These are phyloP conservation scores for Lepilemur septentrionalis DNA, from an alignment of 2,797 vertebrate species.

Conservation along the genomic window DNA sequence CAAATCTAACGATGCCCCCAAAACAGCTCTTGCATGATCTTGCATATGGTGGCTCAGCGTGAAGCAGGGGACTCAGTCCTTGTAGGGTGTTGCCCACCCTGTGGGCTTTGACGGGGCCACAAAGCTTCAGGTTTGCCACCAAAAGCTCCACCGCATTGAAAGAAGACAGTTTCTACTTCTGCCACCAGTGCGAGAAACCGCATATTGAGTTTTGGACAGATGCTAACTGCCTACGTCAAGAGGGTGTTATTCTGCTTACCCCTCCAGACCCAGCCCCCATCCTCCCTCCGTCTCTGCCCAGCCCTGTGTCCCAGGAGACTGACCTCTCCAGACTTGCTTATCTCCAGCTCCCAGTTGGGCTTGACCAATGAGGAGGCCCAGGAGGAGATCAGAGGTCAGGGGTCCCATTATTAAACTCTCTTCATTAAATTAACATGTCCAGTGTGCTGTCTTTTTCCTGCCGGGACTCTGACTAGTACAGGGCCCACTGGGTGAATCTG, in stretches of 20 bases:
- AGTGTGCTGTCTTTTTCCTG: neutral
- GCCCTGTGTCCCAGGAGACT: neutral
- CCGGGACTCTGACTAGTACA: neutral
- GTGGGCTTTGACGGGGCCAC: neutral
- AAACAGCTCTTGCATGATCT: neutral
- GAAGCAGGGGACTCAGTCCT: neutral
- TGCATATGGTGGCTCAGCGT: neutral
- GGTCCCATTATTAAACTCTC: neutral
- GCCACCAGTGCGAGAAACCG: neutral
- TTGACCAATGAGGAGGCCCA: neutral
- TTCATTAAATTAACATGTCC: neutral
- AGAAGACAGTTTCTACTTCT: neutral
- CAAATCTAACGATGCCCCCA: neutral
- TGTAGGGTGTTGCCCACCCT: neutral
- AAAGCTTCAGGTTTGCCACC: neutral
- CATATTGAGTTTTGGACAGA: neutral
- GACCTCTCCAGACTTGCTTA: neutral
- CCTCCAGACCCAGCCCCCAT: neutral
- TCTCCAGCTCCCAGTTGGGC: neutral
- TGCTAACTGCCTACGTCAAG: neutral
- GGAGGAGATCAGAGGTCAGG: neutral
- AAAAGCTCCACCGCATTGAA: neutral
- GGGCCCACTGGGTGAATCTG: neutral
- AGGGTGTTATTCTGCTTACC: neutral
- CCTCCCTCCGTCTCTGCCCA: neutral